Conservation (phyloP, 1,140 invertebrate species). For the Frieseomelitta varia region DNA sequence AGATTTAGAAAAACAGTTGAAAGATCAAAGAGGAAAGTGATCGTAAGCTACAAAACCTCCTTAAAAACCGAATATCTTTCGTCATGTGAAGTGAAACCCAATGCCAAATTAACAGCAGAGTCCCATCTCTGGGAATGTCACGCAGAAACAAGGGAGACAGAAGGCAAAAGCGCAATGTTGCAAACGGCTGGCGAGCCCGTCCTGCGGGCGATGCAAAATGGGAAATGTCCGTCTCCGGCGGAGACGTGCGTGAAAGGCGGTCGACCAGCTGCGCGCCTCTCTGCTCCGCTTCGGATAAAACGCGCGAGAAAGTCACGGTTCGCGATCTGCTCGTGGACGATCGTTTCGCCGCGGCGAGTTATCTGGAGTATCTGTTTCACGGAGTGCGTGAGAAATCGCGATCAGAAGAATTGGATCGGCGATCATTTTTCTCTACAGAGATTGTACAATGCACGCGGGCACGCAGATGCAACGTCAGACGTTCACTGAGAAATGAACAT, state of each 20-base stretch:
- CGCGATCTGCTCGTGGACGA: constrained; percentile 44
- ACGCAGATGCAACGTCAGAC: neutral
- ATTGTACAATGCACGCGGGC: neutral
- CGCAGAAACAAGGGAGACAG: neutral
- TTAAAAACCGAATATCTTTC: no score
- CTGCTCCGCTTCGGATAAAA: constrained; percentile 45
- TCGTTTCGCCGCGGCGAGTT: constrained; percentile 42
- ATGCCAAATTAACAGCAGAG: no score
- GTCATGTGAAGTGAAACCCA: no score
- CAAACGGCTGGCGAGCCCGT: neutral
- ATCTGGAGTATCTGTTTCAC: constrained; percentile 4
- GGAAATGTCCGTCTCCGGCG: constrained; percentile 58
- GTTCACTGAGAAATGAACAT: neutral
- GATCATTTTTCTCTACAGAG: neutral
- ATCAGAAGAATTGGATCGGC: neutral
- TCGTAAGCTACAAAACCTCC: no score
- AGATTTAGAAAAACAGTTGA: no score
- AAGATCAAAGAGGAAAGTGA: no score
- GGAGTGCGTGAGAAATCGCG: constrained; percentile 30
- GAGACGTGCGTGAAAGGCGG: constrained; percentile 71
- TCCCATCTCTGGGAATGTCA: no score
- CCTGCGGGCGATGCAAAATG: constrained; percentile 17
- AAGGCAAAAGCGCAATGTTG: neutral
- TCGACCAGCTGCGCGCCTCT: constrained; percentile 50
- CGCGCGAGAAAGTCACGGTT: constrained; percentile 64